A percentile compares a stretch with the other conserved stretches of the same genome.
Conservation (phyloP, 1,140 invertebrate species). For the Zaprionus inermis region DNA sequence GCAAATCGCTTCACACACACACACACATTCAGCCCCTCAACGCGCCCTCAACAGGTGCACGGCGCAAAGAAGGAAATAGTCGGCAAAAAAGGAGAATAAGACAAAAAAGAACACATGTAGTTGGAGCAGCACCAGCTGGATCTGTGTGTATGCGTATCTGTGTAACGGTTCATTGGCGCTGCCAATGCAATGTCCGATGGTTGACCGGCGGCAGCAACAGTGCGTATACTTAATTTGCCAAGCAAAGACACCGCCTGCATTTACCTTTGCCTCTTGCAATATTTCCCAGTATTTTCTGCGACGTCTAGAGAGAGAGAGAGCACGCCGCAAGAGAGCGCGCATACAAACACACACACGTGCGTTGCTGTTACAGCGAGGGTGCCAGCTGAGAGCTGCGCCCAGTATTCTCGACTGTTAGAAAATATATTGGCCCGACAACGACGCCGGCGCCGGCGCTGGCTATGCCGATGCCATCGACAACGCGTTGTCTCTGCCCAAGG, state of each 20-base stretch:
- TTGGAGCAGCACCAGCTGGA: not conserved
- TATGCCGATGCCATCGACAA: constrained; percentile 23
- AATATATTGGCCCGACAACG: constrained; percentile 60
- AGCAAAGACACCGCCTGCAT: constrained; percentile 48
- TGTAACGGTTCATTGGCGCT: constrained; percentile 7
- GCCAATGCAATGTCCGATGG: constrained; percentile 13
- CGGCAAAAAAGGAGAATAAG: constrained; percentile 5
- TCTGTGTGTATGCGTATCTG: not conserved
- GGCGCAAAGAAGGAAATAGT: constrained; percentile 26
- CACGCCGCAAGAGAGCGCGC: not conserved
- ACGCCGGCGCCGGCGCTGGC: constrained; percentile 57
- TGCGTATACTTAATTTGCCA: constrained; percentile 65
- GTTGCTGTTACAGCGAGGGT: constrained; percentile 15
- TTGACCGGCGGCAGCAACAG: constrained; percentile 43
- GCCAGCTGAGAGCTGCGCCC: constrained; percentile 69
- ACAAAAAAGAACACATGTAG: constrained; percentile 19
- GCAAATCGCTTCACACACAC: not conserved
- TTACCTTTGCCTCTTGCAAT: constrained; percentile 1
- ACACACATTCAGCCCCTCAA: not conserved
- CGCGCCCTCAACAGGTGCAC: constrained; percentile 56
- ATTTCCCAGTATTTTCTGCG: constrained; percentile 60
- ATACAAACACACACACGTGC: not conserved
- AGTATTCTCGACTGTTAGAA: constrained; percentile 59
- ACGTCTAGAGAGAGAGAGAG: constrained; percentile 1
- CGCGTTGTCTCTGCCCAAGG: constrained; percentile 19